These are phyloP conservation scores for Cygnus olor DNA, from an alignment of 2,797 vertebrate genomes.

Conservation along the genomic window DNA sequence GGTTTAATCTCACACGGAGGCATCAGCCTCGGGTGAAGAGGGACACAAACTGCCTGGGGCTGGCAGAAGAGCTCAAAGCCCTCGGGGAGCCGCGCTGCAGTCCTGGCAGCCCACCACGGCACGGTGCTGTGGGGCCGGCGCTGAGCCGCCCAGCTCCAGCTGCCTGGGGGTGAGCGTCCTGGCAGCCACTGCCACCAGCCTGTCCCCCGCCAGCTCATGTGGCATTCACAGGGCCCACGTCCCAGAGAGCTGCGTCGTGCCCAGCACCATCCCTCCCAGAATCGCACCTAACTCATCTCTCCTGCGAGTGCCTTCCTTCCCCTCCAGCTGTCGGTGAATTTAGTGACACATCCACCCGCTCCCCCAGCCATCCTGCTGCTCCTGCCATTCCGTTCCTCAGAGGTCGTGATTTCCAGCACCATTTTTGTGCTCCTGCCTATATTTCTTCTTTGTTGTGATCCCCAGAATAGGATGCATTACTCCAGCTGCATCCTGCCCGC, in stretches of 20 bases:
- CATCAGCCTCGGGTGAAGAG: neutral
- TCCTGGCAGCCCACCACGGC: neutral
- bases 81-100: neutral
- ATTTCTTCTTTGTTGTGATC: neutral
- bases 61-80: neutral
- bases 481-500: neutral
- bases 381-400: neutral
- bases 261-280: rapidly evolving
- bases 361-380: neutral
- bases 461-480: neutral
- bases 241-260: neutral
- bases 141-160: neutral
- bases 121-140: neutral
- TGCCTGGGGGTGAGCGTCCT: too few relatives aligned
- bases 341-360: neutral
- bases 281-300: neutral
- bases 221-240: neutral
- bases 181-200: neutral
- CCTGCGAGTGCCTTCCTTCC: neutral
- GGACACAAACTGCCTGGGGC: rapidly evolving
- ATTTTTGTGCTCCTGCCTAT: neutral
- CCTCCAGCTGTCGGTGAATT: neutral
- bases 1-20: neutral
- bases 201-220: neutral
- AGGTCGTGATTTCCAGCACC: neutral